phyloP scores from a whole-genome alignment of 2,888 invertebrate genomes.

The Drosophila engyochracea region DNA sequence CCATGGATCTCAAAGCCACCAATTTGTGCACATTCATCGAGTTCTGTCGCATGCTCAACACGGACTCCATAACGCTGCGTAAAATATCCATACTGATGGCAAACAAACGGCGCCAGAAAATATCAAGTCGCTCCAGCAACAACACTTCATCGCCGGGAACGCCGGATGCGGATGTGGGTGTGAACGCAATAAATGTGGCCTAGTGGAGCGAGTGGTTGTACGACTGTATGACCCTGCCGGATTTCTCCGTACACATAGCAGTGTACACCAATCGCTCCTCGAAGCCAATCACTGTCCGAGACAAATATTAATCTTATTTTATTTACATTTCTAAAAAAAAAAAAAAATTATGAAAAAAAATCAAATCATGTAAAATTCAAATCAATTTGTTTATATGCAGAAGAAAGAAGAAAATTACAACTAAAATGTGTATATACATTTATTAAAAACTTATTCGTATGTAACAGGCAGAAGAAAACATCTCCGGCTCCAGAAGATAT shows the following conservation, averaged over 20 bases:
- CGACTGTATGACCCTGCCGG: not conserved
- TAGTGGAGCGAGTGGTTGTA: slow-evolving; percentile 6
- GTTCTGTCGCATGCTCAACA: slow-evolving; percentile 72
- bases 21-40: slow-evolving; percentile 71
- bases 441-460: not conserved
- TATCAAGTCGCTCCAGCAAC: slow-evolving; percentile 42
- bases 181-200: not conserved
- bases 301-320: slow-evolving; percentile 1
- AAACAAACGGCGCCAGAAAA: slow-evolving; percentile 39
- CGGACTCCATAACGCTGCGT: slow-evolving; percentile 72
- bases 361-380: not conserved
- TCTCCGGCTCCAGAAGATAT: not conserved
- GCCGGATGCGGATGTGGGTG: not conserved
- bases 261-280: slow-evolving; percentile 1
- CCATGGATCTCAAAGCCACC: slow-evolving; percentile 64
- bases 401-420: not conserved
- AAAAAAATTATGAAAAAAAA: not conserved
- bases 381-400: not conserved
- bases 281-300: not conserved
- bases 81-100: slow-evolving; percentile 65
- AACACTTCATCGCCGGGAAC: not conserved
- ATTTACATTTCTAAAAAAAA: slow-evolving; percentile 14
- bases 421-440: not conserved
- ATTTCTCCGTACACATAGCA: slow-evolving; percentile 11
- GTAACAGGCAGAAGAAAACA: not conserved